These are phyloP conservation scores for Zaprionus lineosus DNA, from an alignment of 2,888 invertebrate genomes.

Conservation along the genomic window DNA sequence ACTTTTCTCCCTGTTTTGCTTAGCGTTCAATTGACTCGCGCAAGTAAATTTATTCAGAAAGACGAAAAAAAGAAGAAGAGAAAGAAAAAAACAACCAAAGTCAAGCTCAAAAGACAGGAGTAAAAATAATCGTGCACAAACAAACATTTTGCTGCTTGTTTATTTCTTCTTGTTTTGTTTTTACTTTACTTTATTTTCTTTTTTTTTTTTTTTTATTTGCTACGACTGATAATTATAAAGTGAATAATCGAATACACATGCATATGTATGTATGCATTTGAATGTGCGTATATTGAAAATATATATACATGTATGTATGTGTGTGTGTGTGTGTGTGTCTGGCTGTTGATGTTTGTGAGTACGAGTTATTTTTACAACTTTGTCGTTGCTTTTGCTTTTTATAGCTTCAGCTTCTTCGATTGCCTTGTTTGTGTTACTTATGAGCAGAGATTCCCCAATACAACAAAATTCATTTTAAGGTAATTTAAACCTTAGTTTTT, in stretches of 20 bases:
- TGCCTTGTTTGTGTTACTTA: slow-evolving; percentile 35
- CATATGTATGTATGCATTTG: not conserved
- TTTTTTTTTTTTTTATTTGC: slow-evolving; percentile 28
- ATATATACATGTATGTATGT: not conserved
- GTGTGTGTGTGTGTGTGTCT: slow-evolving; percentile 8
- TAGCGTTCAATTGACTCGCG: slow-evolving; percentile 33
- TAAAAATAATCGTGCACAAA: slow-evolving; percentile 38
- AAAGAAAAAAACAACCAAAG: slow-evolving; percentile 9
- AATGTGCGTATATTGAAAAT: no score
- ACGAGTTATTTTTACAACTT: slow-evolving; percentile 60
- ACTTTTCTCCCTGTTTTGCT: slow-evolving; percentile 31
- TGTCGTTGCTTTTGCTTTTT: slow-evolving; percentile 61
- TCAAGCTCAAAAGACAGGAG: slow-evolving; percentile 2
- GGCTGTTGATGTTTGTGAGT: no score
- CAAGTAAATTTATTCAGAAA: slow-evolving; percentile 31
- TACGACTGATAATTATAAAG: slow-evolving; percentile 60
- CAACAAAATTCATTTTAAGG: slow-evolving; percentile 17
- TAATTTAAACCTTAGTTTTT: slow-evolving; percentile 9
- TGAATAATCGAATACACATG: slow-evolving; percentile 11
- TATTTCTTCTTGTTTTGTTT: slow-evolving; percentile 26
- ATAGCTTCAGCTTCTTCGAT: slow-evolving; percentile 42
- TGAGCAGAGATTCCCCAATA: slow-evolving; percentile 19
- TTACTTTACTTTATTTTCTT: no score
- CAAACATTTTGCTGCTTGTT: slow-evolving; percentile 40
- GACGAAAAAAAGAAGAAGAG: not conserved